Conservation (phyloP, 2,113 vertebrate genomes). For the Pleuronectes platessa region DNA sequence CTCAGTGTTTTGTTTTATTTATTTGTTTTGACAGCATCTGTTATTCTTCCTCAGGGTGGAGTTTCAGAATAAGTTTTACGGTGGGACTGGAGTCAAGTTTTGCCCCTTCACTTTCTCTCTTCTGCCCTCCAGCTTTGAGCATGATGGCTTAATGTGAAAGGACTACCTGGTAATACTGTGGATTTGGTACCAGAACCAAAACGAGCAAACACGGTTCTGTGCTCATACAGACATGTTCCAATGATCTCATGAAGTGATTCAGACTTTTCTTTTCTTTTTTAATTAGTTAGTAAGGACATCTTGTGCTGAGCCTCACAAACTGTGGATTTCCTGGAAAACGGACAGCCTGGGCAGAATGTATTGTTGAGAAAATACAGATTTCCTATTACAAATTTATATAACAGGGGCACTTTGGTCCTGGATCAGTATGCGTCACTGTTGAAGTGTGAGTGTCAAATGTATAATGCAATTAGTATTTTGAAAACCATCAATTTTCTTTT, state of each 20-base stretch:
- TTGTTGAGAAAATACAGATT: background rate
- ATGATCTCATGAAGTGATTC: conserved; percentile 15
- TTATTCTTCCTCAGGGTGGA: conserved; percentile 89
- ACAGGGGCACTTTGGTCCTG: conserved; percentile 12
- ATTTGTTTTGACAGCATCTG: background rate
- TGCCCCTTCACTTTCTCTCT: conserved; percentile 92
- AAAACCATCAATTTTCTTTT: conserved; percentile 4
- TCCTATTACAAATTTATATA: background rate
- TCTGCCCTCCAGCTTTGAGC: conserved; percentile 87
- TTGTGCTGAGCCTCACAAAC: background rate
- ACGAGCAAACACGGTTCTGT: conserved; percentile 3
- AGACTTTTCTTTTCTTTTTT: conserved; percentile 22
- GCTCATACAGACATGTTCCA: conserved; percentile 7
- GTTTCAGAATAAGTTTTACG: conserved; percentile 98
- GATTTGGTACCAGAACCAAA: conserved; percentile 28
- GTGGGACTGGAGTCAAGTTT: conserved; percentile 93
- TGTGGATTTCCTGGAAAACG: conserved; percentile 1
- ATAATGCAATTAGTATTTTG: background rate
- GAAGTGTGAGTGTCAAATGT: conserved; percentile 2
- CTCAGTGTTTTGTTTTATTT: background rate
- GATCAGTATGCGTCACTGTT: conserved; percentile 3
- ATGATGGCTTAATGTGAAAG: conserved; percentile 81
- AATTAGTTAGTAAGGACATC: background rate
- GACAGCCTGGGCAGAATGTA: conserved; percentile 4
- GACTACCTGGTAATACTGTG: conserved; percentile 31